Conservation (phyloP, 2,797 vertebrate species). For the Morus bassanus region DNA sequence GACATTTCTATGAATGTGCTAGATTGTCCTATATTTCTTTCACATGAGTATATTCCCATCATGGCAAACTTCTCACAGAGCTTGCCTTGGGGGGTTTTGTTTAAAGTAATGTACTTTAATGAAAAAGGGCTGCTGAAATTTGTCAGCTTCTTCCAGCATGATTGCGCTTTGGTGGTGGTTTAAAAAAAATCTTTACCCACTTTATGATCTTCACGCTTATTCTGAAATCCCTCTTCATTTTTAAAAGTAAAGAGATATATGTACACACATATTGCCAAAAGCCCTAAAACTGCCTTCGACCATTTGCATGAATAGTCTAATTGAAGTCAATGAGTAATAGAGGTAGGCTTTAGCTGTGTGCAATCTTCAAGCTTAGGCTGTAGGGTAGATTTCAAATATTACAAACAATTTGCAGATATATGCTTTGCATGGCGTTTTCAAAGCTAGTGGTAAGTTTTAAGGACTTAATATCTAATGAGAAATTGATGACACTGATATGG, state of each 20-base stretch:
- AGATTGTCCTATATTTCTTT: slow-evolving; percentile 71
- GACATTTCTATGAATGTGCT: slow-evolving; percentile 68
- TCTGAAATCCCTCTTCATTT: slow-evolving; percentile 42
- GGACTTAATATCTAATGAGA: not conserved
- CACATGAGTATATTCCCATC: slow-evolving; percentile 60
- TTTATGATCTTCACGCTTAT: slow-evolving; percentile 51
- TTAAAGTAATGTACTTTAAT: slow-evolving; percentile 72
- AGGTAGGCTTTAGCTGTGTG: not conserved
- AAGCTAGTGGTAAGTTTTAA: not conserved
- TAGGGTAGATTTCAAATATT: not conserved
- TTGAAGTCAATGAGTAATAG: slow-evolving; percentile 26
- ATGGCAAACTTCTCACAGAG: slow-evolving; percentile 65
- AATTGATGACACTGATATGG: not conserved
- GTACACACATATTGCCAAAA: not conserved
- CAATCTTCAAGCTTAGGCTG: not conserved
- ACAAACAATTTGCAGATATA: not conserved
- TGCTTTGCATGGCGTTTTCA: not conserved
- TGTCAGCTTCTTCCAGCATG: slow-evolving; percentile 52
- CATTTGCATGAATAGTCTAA: not conserved
- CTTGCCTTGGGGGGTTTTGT: slow-evolving; percentile 67
- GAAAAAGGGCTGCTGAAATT: slow-evolving; percentile 70
- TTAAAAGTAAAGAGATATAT: slow-evolving; percentile 36
- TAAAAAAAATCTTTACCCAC: slow-evolving; percentile 27
- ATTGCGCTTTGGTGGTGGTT: slow-evolving; percentile 38
- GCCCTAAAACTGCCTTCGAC: not conserved